Conservation (phyloP, 2,797 vertebrate species). For the Steatocranus sp. region DNA sequence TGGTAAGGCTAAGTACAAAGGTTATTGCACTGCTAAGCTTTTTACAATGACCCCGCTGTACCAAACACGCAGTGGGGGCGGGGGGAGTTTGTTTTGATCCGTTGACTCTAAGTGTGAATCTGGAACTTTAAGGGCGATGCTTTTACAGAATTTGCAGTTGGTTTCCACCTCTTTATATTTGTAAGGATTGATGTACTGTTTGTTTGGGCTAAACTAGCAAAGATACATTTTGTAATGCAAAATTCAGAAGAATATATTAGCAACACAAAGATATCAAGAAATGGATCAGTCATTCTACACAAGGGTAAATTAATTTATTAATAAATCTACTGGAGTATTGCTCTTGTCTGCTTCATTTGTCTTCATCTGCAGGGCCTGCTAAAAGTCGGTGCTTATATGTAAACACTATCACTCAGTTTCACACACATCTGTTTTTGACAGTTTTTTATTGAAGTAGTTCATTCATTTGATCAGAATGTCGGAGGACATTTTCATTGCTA, state of each 20-base stretch:
- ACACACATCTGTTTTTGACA: background rate
- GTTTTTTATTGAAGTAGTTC: slow-evolving; percentile 26
- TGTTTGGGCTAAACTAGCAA: background rate
- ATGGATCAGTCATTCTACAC: slow-evolving; percentile 19
- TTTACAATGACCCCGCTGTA: slow-evolving; percentile 7
- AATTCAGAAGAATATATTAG: slow-evolving; percentile 21
- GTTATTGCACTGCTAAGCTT: slow-evolving; percentile 31
- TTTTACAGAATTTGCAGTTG: slow-evolving; percentile 20
- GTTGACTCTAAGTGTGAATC: slow-evolving; percentile 4
- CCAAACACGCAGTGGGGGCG: background rate
- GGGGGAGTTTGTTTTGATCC: slow-evolving; percentile 29
- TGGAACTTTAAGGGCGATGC: background rate
- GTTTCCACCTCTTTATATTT: slow-evolving; percentile 44
- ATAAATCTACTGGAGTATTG: slow-evolving; percentile 49
- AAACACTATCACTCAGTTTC: background rate
- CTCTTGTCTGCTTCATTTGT: slow-evolving; percentile 8
- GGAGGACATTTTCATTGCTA: background rate
- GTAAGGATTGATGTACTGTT: background rate
- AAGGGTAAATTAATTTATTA: slow-evolving; percentile 22
- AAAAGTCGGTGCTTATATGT: background rate
- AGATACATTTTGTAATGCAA: slow-evolving; percentile 30
- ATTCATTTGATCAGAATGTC: background rate
- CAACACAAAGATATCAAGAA: slow-evolving; percentile 35
- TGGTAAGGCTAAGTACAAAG: slow-evolving; percentile 39
- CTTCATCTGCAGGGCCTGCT: background rate